Base-by-base conservation (phyloP, 2,113 vertebrate genomes). In the Mionectes macconnelli region DNA sequence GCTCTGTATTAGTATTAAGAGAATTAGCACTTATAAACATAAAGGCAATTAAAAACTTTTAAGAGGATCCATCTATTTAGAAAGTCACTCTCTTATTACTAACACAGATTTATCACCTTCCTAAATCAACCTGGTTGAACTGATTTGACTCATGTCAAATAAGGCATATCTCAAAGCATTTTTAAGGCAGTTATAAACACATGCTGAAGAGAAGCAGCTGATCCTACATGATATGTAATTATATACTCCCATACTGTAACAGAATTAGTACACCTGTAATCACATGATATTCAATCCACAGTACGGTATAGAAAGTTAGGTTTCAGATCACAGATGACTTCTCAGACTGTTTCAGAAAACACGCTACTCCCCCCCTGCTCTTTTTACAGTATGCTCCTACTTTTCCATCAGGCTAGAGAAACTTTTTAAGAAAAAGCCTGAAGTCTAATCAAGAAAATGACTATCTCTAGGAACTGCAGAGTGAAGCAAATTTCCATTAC, bases 401-500 rank as follows among this genome's bases (percentile, higher is more conserved):
- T 66, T 87, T 25, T 68, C 22, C 37, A 78, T 20, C 20, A 62
- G 5, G 31, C 19, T 82, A 33, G 20, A 84, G 25, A 55, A 86
- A 77, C 47, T 53, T 89, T 28, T 40, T 14, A 35, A 21, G 2
- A 75, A 69, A 28, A 84, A 79, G 33, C 56, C 12, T 64, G 45
- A 81, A 69, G 35, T 44, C 30, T 64, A 87, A 56, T 57, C 22
- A 2, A 44, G 87, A 76, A 83, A 80, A 63, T 25, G 27, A 78
- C 27, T 47, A 50, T 35, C n/a, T 73, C 62, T 85, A 91, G 40
- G 57, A 95, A 73, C 31, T 72, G 66, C 40, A 76, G 57, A 95
- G 28, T 18, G 53, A 95, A 89, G 49, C 70, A 91, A 82, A 82
- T 28, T 93, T 93, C 70, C 62, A 57, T 79, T 91, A 93, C 74